Conservation (phyloP, 2,797 vertebrate genomes). For the Aratinga solstitialis region DNA sequence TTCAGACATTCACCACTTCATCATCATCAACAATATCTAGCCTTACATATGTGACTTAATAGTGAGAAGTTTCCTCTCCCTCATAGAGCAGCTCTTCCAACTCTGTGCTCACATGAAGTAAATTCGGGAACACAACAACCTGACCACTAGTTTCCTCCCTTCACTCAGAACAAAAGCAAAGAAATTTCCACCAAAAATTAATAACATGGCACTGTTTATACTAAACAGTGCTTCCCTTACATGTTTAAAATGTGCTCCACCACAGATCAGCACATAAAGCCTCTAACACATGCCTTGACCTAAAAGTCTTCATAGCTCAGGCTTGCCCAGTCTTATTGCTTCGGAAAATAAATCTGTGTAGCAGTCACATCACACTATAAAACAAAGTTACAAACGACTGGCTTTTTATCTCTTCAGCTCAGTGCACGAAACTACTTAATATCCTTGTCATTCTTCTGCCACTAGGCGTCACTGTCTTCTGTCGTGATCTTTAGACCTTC, state of each 20-base stretch:
- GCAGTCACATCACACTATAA: not conserved
- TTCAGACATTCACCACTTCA: not conserved
- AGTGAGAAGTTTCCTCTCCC: not conserved
- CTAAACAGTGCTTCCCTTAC: not conserved
- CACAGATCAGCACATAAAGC: not conserved
- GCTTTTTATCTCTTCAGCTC: not conserved
- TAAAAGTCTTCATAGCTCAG: not conserved
- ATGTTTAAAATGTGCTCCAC: not conserved
- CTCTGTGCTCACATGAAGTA: not conserved
- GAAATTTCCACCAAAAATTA: not conserved
- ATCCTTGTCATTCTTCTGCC: not conserved
- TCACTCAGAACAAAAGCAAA: not conserved
- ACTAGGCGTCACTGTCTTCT: slow-evolving; percentile 36
- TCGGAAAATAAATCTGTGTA: not conserved
- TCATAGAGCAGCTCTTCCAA: not conserved
- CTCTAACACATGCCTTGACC: not conserved
- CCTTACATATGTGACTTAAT: not conserved
- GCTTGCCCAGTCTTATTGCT: not conserved
- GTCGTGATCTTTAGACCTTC: not conserved
- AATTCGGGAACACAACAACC: not conserved
- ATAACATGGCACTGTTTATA: not conserved
- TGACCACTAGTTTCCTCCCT: not conserved
- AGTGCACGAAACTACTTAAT: not conserved
- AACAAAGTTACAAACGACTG: not conserved
- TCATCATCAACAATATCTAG: not conserved